These are phyloP conservation scores for Entomobrya multifasciata DNA, from an alignment of 2,888 invertebrate species.

Conservation along the genomic window DNA sequence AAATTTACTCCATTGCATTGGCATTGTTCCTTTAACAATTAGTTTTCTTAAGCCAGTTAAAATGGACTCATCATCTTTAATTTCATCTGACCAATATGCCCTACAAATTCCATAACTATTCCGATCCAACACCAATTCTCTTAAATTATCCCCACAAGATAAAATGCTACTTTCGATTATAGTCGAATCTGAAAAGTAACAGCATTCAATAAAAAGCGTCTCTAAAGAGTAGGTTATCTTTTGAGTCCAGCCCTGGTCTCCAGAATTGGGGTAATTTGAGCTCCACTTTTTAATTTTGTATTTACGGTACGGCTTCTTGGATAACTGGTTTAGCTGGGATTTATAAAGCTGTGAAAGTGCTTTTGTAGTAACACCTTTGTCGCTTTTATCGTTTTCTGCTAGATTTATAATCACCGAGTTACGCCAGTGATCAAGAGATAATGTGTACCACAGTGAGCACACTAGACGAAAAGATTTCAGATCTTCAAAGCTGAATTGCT, in stretches of 20 bases:
- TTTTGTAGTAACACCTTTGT: background rate
- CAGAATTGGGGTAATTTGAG: background rate
- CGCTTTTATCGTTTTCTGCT: background rate
- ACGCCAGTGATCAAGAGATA: conserved; percentile 9
- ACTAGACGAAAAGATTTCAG: conserved; percentile 14
- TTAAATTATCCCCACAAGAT: background rate
- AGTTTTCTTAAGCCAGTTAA: background rate
- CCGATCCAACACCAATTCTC: background rate
- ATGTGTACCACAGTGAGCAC: conserved; percentile 7
- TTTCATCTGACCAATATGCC: background rate
- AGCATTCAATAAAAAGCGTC: background rate
- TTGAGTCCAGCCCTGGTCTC: background rate
- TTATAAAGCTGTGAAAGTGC: background rate
- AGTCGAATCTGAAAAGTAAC: conserved; percentile 12
- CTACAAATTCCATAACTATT: conserved; percentile 1
- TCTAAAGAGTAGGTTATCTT: background rate
- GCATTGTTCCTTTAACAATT: conserved; percentile 1
- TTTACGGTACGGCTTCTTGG: background rate
- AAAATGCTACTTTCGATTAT: background rate
- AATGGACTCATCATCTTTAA: background rate
- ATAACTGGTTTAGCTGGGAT: background rate
- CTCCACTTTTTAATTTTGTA: background rate
- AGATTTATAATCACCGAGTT: background rate
- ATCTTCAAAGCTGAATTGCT: background rate
- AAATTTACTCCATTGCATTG: conserved; percentile 8